phyloP scores from a whole-genome alignment of 2,113 vertebrate species.

The Castor canadensis region DNA sequence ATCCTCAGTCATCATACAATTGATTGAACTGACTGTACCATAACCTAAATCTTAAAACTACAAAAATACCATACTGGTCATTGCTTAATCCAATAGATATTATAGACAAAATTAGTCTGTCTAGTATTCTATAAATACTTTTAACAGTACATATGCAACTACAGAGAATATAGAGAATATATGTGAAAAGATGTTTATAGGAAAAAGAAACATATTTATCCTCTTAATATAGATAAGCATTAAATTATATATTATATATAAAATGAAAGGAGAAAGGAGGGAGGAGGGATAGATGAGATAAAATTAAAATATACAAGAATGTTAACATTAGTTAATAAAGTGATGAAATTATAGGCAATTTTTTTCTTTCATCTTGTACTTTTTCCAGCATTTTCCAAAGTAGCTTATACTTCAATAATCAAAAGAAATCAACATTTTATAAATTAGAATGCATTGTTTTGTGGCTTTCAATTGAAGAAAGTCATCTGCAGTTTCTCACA shows the following conservation, averaged over 20 bases:
- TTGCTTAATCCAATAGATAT: background rate
- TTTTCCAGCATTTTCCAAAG: background rate
- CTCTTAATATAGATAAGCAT: too few relatives aligned
- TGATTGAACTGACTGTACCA: constrained; percentile 19
- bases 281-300: background rate
- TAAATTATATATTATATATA: background rate
- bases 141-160: background rate
- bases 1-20: background rate
- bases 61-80: background rate
- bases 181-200: background rate
- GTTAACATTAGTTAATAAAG: background rate
- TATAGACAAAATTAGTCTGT: background rate
- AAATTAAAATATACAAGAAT: background rate
- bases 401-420: background rate
- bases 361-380: background rate
- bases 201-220: background rate
- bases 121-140: background rate
- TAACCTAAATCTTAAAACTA: constrained; percentile 46
- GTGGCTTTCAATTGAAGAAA: background rate
- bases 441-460: background rate
- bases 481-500: background rate
- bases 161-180: background rate
- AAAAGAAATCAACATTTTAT: background rate
- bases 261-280: background rate
- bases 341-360: background rate